phyloP scores from a whole-genome alignment of 2,797 vertebrate species.

The Silurus lanzhouensis region DNA sequence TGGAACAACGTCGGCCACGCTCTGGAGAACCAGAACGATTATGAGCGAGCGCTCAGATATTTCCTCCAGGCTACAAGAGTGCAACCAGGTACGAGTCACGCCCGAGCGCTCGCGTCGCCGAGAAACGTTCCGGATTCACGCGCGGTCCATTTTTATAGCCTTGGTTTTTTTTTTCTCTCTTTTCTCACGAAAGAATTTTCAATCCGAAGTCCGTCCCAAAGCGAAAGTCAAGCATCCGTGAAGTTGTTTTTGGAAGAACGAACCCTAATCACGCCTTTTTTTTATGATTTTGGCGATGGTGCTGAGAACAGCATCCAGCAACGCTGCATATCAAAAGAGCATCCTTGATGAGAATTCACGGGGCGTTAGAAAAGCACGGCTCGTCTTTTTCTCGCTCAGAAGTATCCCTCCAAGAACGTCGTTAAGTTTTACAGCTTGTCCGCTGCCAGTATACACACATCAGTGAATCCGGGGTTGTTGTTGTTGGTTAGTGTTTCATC shows the following conservation, averaged over 20 bases:
- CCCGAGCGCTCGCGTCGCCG: neutral
- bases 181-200: no score
- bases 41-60: constrained; percentile 86
- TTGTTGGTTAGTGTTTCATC: constrained; percentile 42
- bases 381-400: neutral
- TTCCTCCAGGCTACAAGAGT: constrained; percentile 95
- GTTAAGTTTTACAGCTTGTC: no score
- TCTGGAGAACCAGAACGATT: constrained; percentile 94
- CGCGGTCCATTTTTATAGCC: no score
- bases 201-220: constrained; percentile 5
- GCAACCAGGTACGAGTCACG: constrained; percentile 85
- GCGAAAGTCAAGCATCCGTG: neutral
- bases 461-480: constrained; percentile 4
- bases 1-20: constrained; percentile 99
- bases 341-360: neutral
- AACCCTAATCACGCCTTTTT: constrained; percentile 5
- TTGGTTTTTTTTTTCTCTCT: no score
- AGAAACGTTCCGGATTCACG: no score
- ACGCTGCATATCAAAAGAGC: neutral
- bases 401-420: neutral
- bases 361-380: constrained; percentile 26
- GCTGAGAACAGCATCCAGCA: neutral
- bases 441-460: constrained; percentile 30
- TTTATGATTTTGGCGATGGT: constrained; percentile 17
- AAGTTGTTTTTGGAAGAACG: constrained; percentile 27